Conservation (phyloP, 1,140 invertebrate species). For the Aphidius ervi region DNA sequence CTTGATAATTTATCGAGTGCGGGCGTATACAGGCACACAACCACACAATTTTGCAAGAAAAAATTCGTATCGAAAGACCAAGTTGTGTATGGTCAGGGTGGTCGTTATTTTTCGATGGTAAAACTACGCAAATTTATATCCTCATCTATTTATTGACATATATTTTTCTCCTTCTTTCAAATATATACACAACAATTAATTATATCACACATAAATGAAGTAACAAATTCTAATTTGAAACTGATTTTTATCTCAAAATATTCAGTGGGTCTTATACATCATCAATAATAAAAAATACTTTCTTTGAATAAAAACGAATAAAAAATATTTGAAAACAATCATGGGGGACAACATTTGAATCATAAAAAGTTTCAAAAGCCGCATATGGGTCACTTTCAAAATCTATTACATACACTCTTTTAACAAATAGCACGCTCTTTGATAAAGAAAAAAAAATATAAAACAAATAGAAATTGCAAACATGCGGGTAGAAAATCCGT, state of each 20-base stretch:
- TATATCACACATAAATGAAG: too few species aligned
- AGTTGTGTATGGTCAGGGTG: conserved; percentile 9
- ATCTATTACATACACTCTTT: not conserved
- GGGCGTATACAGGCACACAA: conserved; percentile 8
- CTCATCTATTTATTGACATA: too few species aligned
- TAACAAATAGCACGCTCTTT: conserved; percentile 8
- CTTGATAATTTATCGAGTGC: conserved; percentile 24
- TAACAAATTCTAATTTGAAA: too few species aligned
- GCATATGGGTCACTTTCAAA: conserved; percentile 19
- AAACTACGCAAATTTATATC: too few species aligned
- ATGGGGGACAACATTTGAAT: conserved; percentile 16
- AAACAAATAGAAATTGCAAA: conserved; percentile 3
- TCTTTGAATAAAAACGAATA: not conserved
- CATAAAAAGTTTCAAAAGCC: conserved; percentile 9
- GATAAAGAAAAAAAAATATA: too few species aligned
- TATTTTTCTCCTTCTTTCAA: not conserved
- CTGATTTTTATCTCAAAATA: too few species aligned
- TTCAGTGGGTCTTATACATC: too few species aligned
- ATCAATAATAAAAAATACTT: too few species aligned
- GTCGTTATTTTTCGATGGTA: too few species aligned
- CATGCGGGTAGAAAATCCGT: not conserved
- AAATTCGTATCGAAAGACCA: not conserved
- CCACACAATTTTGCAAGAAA: not conserved
- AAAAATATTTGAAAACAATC: not conserved
- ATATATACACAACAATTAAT: not conserved